Base-by-base conservation (phyloP, 35 echinoderm and acorn worm genomes). In the Apostichopus californicus region DNA sequence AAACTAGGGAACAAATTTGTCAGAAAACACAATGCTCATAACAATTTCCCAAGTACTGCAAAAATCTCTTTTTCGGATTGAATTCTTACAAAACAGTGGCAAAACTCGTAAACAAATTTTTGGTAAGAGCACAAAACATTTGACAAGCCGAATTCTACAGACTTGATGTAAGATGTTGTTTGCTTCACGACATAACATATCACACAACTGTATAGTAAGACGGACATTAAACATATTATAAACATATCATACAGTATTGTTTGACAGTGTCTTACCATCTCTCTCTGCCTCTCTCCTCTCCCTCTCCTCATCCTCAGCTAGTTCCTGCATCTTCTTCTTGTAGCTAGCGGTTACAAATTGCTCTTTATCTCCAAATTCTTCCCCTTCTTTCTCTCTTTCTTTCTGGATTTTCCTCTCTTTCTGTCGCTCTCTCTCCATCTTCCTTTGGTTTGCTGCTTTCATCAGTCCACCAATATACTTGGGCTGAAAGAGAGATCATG, bases 241-340 rank as follows among this genome's bases (percentile, higher is more conserved):
- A 9, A 61, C 58, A 61, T 61, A 61, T 61, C 2, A 61, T 61
- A 61, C 58, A 46, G 34, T 46, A 3, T 17, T 66, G 9, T 66
- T 5, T 66, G 63, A 9, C 63, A 12, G 9, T 17, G 15, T 73
- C 90, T 71, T 91, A 99, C 97, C 97, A 95, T 99, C 97, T 89
- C 94, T 90, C 78, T 99, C 95, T 82, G 97, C 97, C 86, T 96
- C 95, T 75, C 88, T 57, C 75, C 89, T 90, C 80, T 96, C 97
- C 65, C 91, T 94, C 79, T 99, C 95, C 60, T 99, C 97, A 79
- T 99, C 97, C 28, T 94, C 97, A 53, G 95, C 95, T 9, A 95
- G n/a, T 92, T 99, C 97, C 57, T 96, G 93, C 92, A 99, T 93
- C 89, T 96, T 99, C 88, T 99, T 98, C 95, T 93, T 98, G 87